Conservation (phyloP, 1,140 invertebrate genomes). For the Drosophila malerkotliana region DNA sequence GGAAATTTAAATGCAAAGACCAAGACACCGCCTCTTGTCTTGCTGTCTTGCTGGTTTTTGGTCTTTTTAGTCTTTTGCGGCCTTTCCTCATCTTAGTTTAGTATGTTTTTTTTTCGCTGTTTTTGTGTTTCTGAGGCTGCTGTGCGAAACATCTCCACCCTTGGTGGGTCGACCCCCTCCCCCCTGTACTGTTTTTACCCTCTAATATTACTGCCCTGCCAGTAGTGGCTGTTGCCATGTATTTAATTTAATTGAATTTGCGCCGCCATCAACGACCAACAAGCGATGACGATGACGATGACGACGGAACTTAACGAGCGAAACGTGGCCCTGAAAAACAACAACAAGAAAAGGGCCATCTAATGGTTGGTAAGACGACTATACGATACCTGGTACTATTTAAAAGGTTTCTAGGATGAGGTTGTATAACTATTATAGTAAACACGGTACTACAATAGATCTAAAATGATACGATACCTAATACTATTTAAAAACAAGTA, state of each 20-base stretch:
- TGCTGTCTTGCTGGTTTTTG: neutral
- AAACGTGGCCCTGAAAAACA: slow-evolving; percentile 19
- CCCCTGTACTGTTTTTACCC: neutral
- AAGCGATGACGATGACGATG: slow-evolving; percentile 31
- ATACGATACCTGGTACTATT: neutral
- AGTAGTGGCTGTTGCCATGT: slow-evolving; percentile 60
- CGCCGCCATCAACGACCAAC: slow-evolving; percentile 52
- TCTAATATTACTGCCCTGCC: slow-evolving; percentile 7
- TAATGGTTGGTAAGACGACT: neutral
- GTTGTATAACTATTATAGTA: too few relatives aligned
- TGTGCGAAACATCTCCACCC: slow-evolving; percentile 65
- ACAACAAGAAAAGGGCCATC: slow-evolving; percentile 1
- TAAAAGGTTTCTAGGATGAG: too few relatives aligned
- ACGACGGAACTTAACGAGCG: slow-evolving; percentile 65
- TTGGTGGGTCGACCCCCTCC: neutral
- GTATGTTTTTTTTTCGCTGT: neutral
- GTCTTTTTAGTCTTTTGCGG: neutral
- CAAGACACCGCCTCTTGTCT: slow-evolving; percentile 43
- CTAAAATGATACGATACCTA: too few relatives aligned
- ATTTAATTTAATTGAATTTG: slow-evolving; percentile 82
- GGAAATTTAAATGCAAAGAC: slow-evolving; percentile 76
- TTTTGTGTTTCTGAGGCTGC: slow-evolving; percentile 11
- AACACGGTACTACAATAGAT: too few relatives aligned
- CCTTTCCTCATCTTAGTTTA: neutral
- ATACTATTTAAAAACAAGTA: too few relatives aligned